Evolutionary conservation across 2,888 invertebrate species (phyloP), one percentile per base, ranked within the genome.

Genomic region (Drosophila kuntzei): DNA sequence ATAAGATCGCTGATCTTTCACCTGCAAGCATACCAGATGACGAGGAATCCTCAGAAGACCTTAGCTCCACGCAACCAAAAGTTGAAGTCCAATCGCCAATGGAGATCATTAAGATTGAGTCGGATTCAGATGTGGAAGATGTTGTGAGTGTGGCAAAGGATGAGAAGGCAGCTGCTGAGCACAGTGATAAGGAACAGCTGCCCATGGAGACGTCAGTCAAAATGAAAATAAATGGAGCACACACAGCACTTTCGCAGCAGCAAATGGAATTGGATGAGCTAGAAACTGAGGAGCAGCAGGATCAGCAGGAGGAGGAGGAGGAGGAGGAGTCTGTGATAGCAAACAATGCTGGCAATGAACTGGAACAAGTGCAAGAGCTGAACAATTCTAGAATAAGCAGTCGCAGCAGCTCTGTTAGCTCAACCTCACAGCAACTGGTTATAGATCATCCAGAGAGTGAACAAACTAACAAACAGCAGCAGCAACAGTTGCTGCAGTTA

Each of bases 381-480:
- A 55, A 55, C 16, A 55, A 25, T 16, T 44, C 14, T 34, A 57
- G 49, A 18, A 43, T 50, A 12, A 72, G 59, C 43, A 79, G 87
- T 69, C 41, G 69, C 46, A 75, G 69, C 54, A 85, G 90, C 18
- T 80, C 85, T 3, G 78, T 81, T 6, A 90, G 91, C 25, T 89
- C 91, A 14, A 89, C 91, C 11, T 91, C 92, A 51, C 90, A 91
- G 62, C 91, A 91, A 32, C 72, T 92, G 65, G 90, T 92, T 8
- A 92, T 92, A 50, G 92, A 92, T 79, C 92, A 92, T 66, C 90
- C 89, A 7, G 80, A 90, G 60, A 91, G 75, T 39, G 85, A 86
- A 16, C 83, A 77, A n/a, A 79, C 65, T 32, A 34, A 62, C 9
- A 80, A 29, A 18, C 68, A 74, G 29, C 67, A 61, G 29, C 67